Evolutionary conservation across 2,113 vertebrate species (phyloP).

Genomic region (Myodes glareolus): DNA sequence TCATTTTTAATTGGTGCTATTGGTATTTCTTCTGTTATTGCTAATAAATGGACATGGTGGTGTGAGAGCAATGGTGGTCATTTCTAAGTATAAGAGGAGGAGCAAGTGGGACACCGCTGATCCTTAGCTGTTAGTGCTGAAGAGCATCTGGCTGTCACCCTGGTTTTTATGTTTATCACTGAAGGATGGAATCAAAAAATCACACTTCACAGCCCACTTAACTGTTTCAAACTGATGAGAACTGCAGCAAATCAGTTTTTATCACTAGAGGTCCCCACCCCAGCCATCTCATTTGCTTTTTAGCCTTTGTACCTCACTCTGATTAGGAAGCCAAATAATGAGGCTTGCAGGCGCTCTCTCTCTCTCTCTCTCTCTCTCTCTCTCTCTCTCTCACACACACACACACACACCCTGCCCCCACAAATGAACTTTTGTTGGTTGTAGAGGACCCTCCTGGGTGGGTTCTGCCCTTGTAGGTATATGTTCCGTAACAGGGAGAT

Average conservation of each 20-base stretch:
- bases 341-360: neutral
- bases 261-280: neutral
- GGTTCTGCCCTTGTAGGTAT: neutral
- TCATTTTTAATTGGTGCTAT: constrained; percentile 84
- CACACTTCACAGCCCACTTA: neutral
- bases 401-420: neutral
- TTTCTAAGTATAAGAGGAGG: constrained; percentile 77
- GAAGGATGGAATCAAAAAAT: constrained; percentile 8
- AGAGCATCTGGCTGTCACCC: constrained; percentile 6
- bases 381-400: neutral
- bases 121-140: constrained; percentile 17
- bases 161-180: constrained; percentile 38
- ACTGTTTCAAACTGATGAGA: neutral
- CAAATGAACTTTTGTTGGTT: constrained; percentile 29
- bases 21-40: constrained; percentile 83
- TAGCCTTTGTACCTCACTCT: neutral
- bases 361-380: no score
- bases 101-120: constrained; percentile 39
- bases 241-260: constrained; percentile 12
- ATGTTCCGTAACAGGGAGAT: neutral
- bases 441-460: neutral
- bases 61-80: constrained; percentile 83
- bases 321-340: constrained; percentile 48
- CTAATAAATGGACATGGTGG: constrained; percentile 84
- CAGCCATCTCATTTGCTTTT: constrained; percentile 11